Conservation (phyloP, 2,888 invertebrate species). For the Galeopsomyia nigrocyanea region DNA sequence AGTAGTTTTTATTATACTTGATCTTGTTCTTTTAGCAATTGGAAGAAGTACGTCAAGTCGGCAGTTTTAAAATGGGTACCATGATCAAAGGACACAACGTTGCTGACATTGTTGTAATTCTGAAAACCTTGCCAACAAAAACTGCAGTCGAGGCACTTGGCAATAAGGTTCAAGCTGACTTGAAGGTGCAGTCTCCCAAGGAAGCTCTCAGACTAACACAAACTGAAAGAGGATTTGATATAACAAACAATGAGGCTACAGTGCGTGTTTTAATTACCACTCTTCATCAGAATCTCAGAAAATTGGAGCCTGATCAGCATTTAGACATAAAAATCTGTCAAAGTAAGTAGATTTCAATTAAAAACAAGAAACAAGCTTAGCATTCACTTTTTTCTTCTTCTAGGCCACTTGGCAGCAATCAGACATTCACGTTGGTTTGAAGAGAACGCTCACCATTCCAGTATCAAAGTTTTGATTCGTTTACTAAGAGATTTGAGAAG, state of each 20-base stretch:
- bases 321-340: slow-evolving; percentile 73
- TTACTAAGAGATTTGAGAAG: slow-evolving; percentile 92
- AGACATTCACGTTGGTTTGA: slow-evolving; percentile 98
- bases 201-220: slow-evolving; percentile 72
- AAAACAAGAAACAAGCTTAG: slow-evolving; percentile 4
- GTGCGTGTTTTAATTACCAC: slow-evolving; percentile 95
- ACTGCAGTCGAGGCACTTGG: slow-evolving; percentile 95
- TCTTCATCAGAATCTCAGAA: slow-evolving; percentile 92
- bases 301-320: slow-evolving; percentile 89
- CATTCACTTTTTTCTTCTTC: slow-evolving; percentile 15
- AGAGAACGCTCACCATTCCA: slow-evolving; percentile 97
- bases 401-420: slow-evolving; percentile 91
- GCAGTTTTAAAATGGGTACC: slow-evolving; percentile 98
- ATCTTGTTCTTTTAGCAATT: slow-evolving; percentile 75
- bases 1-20: slow-evolving; percentile 15
- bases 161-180: slow-evolving; percentile 87
- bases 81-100: slow-evolving; percentile 96
- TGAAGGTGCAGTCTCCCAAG: slow-evolving; percentile 81
- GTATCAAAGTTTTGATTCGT: slow-evolving; percentile 94
- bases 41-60: slow-evolving; percentile 96
- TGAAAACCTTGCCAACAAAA: slow-evolving; percentile 95
- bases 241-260: slow-evolving; percentile 86
- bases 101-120: slow-evolving; percentile 96
- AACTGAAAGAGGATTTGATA: slow-evolving; percentile 87
- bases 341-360: slow-evolving; percentile 54